These are phyloP conservation scores for Oncorhynchus nerka DNA, from an alignment of 2,113 vertebrate species.

Conservation along the genomic window DNA sequence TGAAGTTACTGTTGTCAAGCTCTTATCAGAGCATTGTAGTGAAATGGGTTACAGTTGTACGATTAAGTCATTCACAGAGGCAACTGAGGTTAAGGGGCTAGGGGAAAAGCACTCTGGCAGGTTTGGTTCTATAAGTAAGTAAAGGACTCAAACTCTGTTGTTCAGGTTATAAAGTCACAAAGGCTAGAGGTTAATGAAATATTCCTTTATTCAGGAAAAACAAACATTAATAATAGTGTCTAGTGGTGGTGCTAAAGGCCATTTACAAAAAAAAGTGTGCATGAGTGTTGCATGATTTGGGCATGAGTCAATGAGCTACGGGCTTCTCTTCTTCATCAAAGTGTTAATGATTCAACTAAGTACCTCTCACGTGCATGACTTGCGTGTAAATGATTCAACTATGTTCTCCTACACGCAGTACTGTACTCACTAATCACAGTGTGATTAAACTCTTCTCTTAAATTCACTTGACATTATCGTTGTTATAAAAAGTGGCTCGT, in stretches of 20 bases:
- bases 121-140: neutral
- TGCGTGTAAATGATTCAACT: slow-evolving; percentile 36
- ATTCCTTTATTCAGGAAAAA: neutral
- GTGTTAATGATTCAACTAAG: slow-evolving; percentile 60
- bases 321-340: slow-evolving; percentile 44
- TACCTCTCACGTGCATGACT: slow-evolving; percentile 52
- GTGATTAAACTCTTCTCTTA: slow-evolving; percentile 19
- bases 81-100: neutral
- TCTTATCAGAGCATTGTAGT: slow-evolving; percentile 25
- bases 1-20: slow-evolving; percentile 39
- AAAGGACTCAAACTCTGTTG: neutral
- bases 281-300: slow-evolving; percentile 44
- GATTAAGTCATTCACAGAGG: neutral
- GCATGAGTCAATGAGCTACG: slow-evolving; percentile 41
- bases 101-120: neutral
- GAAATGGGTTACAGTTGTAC: slow-evolving; percentile 24
- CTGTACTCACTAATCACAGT: slow-evolving; percentile 5
- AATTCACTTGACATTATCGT: slow-evolving; percentile 49
- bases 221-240: slow-evolving; percentile 1
- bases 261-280: slow-evolving; percentile 36
- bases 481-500: slow-evolving; percentile 31
- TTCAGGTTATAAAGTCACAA: neutral
- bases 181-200: slow-evolving; percentile 18
- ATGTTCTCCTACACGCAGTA: neutral
- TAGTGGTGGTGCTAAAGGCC: slow-evolving; percentile 17